A percentile compares a stretch with the other conserved stretches of the same genome.
Conservation (phyloP, 2,888 invertebrate species). For the Melikaiella ostensackeni region DNA sequence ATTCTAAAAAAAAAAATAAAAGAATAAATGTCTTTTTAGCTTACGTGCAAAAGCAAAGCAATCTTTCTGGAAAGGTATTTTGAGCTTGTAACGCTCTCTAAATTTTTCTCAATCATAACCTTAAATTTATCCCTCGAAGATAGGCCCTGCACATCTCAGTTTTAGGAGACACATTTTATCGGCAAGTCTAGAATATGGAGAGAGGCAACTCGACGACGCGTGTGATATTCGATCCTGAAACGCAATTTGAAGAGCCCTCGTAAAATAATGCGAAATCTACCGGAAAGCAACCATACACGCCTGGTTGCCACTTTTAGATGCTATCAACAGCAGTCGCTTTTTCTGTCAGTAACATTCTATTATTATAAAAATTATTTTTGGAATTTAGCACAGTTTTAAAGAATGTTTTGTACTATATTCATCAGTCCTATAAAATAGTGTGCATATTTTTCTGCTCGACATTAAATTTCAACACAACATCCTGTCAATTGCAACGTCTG, state of each 20-base stretch:
- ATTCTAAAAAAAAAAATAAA: no score
- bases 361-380: neutral
- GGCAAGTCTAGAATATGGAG: constrained; percentile 2
- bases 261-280: constrained; percentile 31
- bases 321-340: neutral
- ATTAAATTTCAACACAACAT: no score
- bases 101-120: constrained; percentile 18
- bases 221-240: constrained; percentile 25
- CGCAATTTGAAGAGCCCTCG: constrained; percentile 9
- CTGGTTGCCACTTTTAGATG: neutral
- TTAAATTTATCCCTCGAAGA: neutral
- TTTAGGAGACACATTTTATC: constrained; percentile 13
- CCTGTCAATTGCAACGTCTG: neutral
- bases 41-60: neutral
- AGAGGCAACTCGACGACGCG: constrained; percentile 21
- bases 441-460: no score
- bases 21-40: neutral
- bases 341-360: neutral
- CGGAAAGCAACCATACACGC: neutral
- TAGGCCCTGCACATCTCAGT: constrained; percentile 1
- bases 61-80: neutral
- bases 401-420: no score
- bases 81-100: neutral
- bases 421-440: no score
- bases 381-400: no score